Evolutionary conservation across 2,888 invertebrate species (phyloP).

Genomic region (Hesperia comma): DNA sequence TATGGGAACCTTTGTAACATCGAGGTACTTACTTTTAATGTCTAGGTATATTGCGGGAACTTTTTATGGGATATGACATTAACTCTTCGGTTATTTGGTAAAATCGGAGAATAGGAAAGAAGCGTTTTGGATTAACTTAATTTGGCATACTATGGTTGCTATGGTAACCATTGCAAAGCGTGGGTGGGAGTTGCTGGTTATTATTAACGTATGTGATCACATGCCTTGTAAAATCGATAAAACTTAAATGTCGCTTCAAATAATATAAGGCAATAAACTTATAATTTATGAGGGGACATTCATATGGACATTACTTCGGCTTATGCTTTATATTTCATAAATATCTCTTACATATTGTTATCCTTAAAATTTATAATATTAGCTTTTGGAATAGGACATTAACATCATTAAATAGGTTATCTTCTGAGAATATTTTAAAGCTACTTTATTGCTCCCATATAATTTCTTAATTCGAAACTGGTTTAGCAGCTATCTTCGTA

Average conservation of each 20-base stretch:
- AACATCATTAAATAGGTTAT: background rate
- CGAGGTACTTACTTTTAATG: too few species aligned
- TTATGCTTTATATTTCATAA: constrained; percentile 1
- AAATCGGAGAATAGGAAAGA: too few species aligned
- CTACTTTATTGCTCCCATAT: too few species aligned
- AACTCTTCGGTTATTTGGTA: too few species aligned
- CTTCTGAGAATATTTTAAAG: background rate
- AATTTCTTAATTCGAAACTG: too few species aligned
- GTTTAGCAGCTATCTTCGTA: background rate
- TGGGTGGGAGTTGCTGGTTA: background rate
- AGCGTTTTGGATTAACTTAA: too few species aligned
- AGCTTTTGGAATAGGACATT: background rate
- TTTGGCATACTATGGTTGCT: too few species aligned
- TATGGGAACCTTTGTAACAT: too few species aligned
- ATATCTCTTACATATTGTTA: background rate
- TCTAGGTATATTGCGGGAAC: too few species aligned
- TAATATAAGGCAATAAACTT: constrained; percentile 1
- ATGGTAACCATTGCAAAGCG: too few species aligned
- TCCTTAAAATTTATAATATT: background rate
- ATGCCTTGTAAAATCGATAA: background rate
- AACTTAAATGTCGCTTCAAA: background rate
- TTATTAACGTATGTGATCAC: background rate
- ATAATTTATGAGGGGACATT: background rate
- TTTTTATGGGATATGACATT: too few species aligned
- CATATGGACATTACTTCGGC: background rate